Evolutionary conservation across 1,140 invertebrate species (phyloP), one percentile per base, ranked within the genome.

Genomic region (Drosophila tsacasi): DNA sequence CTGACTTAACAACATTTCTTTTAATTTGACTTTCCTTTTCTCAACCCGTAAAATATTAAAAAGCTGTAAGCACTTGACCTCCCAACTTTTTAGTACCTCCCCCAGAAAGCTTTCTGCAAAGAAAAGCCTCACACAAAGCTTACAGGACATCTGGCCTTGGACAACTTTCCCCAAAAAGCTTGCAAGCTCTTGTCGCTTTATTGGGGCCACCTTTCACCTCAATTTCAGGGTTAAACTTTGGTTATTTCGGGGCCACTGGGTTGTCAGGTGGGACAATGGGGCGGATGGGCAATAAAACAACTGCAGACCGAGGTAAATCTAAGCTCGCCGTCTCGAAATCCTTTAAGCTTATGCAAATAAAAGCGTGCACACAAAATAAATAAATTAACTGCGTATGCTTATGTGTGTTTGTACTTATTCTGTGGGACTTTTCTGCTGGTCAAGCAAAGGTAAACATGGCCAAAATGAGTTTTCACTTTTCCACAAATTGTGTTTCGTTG

Each of bases 291-390:
- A 49, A 72, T 72, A 71, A 73, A 71, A 50, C 30, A 71, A 71
- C 55, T 71, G 46, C 54, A 73, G 69, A 60, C 35, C 40, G 52
- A 72, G 69, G 69, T 60, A 73, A 73, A 73, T 60, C 66, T 72
- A 60, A 72, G 69, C 66, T 50, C 66, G 54, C 27, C 23, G 21
- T 59, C 35, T 69, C 6, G 23, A 72, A 73, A 72, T 73, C 69
- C 66, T 71, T 73, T 72, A 71, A 73, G 69, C 69, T 73, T 73
- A 72, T 72, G 66, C 67, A 71, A 71, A 71, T 71, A 55, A 67
- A 67, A 71, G 49, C 67, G 49, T 67, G 67, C 67, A 46, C 67
- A 66, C 63, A 71, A 72, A 73, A 73, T 72, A 72, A 73, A 73
- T 73, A 73, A 73, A 73, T 73, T 73, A 73, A 73, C 42, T 59